Conservation (phyloP, 2,113 vertebrate genomes). For the Chloebia gouldiae region DNA sequence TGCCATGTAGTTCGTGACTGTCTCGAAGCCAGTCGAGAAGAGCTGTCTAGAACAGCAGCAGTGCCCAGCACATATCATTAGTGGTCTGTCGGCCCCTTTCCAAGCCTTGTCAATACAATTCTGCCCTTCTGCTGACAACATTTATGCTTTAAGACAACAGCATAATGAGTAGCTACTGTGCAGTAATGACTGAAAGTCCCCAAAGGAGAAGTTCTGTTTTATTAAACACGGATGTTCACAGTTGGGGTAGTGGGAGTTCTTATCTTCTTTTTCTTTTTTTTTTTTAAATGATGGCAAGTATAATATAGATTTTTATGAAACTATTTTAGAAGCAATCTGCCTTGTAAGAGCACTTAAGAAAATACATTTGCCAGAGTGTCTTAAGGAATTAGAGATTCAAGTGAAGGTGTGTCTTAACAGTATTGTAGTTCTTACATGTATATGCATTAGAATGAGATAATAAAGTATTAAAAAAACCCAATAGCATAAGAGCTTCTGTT, state of each 20-base stretch:
- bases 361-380: background rate
- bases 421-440: background rate
- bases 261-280: fast-evolving
- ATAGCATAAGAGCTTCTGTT: background rate
- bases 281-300: background rate
- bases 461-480: background rate
- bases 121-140: background rate
- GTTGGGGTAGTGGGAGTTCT: background rate
- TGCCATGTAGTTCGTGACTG: fast-evolving
- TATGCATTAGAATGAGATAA: background rate
- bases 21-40: background rate
- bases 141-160: conserved; percentile 25
- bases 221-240: background rate
- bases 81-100: background rate
- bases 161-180: background rate
- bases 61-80: background rate
- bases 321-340: background rate
- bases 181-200: background rate
- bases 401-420: background rate
- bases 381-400: background rate
- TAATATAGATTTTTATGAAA: background rate
- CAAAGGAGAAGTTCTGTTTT: background rate
- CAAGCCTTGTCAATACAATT: conserved; percentile 26
- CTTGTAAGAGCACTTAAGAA: background rate
- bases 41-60: background rate